Evolutionary conservation across 2,888 invertebrate species (phyloP).

Genomic region (Trachelus stipa): DNA sequence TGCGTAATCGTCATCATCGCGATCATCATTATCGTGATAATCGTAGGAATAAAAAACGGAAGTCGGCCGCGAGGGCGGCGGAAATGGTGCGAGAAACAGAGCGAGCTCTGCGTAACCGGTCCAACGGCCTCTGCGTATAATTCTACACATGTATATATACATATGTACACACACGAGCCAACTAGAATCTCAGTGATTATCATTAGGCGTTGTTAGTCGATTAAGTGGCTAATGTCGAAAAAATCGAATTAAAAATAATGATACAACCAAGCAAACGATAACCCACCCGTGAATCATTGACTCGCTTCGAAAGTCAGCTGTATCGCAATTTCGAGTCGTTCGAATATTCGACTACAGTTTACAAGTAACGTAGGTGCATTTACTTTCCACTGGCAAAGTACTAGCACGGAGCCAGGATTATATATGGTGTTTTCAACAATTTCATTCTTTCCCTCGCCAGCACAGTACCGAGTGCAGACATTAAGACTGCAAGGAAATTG

Average conservation of each 20-base stretch:
- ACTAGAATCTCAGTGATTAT: conserved; percentile 13
- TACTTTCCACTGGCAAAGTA: not conserved
- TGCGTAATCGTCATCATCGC: not conserved
- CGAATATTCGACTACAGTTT: not conserved
- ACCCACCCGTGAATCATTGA: conserved; percentile 7
- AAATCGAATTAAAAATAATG: conserved; percentile 8
- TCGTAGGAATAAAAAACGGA: conserved; percentile 21
- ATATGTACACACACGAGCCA: not conserved
- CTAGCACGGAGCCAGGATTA: not conserved
- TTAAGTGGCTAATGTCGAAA: not conserved
- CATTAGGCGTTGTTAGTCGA: conserved; percentile 17
- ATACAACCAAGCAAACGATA: not conserved
- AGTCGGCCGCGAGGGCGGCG: conserved; percentile 24
- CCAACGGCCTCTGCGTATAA: conserved; percentile 17
- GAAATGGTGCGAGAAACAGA: conserved; percentile 28
- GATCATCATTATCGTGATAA: not conserved
- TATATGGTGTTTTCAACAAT: not conserved
- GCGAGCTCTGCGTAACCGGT: conserved; percentile 25
- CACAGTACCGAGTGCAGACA: not conserved
- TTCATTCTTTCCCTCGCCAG: not conserved
- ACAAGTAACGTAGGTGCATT: not conserved
- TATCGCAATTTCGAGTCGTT: not conserved
- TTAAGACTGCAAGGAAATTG: not conserved
- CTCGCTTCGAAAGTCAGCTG: conserved; percentile 1
- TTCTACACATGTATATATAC: no score